Evolutionary conservation across 1,140 invertebrate genomes (phyloP), one percentile per base, ranked within the genome.

Genomic region (Holcopasites calliopsidis): DNA sequence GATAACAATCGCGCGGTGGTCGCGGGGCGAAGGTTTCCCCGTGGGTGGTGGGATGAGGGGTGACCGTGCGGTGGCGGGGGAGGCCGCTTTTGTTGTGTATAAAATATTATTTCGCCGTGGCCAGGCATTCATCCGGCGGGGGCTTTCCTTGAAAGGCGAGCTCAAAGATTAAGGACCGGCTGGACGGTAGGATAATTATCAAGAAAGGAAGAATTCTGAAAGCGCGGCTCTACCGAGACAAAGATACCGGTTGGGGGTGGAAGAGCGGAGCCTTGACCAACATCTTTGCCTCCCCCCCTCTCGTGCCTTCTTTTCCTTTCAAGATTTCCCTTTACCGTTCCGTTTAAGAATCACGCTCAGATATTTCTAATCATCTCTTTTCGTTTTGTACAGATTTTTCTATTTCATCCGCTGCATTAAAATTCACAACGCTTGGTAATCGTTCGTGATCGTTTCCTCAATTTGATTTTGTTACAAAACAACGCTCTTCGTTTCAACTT

Each of bases 151-250:
- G 85, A 88, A 88, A 87, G 86, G 82, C 83, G 82, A 82, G 70
- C 82, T 83, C 80, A 61, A 82, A 85, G 87, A 88, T 88, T 88
- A 86, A 87, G 82, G 87, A 86, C 85, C 82, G 85, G 69, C 78
- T 60, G 73, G 80, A 84, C 85, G 82, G 83, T 85, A 82, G 83
- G 87, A 88, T 88, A 88, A 88, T 88, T 88, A 88, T 86, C 85
- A 87, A 85, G 86, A 86, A 87, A 84, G 82, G 84, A 88, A 87
- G 84, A 87, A 82, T 86, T 57, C 73, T 76, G 80, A 79, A 82
- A 79, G 80, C 81, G 77, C 84, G 78, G 79, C 81, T 73, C 65
- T n/a, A 60, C 74, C 85, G 82, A 86, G 85, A 87, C 87, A 87
- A 87, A 85, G 66, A 83, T 54, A 44, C n/a, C 54, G 40, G 72